Evolutionary conservation across 1,140 invertebrate species (phyloP).

Genomic region (Rhyzopertha dominica): DNA sequence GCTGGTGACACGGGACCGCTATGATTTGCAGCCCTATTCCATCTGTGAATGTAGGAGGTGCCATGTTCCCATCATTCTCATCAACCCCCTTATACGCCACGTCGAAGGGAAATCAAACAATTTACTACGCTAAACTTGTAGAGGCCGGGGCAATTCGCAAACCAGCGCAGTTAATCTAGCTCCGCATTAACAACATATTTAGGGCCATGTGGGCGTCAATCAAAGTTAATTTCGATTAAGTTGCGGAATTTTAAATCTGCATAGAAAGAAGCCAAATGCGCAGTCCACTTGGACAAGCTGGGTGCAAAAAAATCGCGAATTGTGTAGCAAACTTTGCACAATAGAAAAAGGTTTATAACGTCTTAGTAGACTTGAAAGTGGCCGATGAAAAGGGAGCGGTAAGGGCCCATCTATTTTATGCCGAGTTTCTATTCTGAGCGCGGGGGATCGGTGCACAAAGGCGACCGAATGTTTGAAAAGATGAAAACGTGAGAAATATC

Average conservation of each 20-base stretch:
- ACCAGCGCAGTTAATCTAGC: too few relatives aligned
- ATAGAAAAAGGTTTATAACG: conserved; percentile 6
- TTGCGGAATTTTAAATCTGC: not conserved
- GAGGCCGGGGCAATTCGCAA: too few relatives aligned
- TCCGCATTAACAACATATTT: too few relatives aligned
- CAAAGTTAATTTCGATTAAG: conserved; percentile 10
- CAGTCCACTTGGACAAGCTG: conserved; percentile 3
- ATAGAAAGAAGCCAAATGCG: too few relatives aligned
- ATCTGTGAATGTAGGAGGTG: conserved; percentile 27
- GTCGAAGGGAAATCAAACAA: conserved; percentile 16
- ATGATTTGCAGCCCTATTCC: conserved; percentile 32
- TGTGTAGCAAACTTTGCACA: conserved; percentile 2
- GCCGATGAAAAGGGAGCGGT: too few relatives aligned
- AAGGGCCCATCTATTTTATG: not conserved
- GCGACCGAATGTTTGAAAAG: conserved; percentile 27
- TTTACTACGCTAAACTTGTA: too few relatives aligned
- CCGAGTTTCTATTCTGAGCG: not conserved
- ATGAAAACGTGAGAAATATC: conserved; percentile 30
- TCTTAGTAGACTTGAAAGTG: too few relatives aligned
- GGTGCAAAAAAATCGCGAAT: not conserved
- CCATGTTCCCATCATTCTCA: conserved; percentile 26
- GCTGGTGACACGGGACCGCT: conserved; percentile 24
- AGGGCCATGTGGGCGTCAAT: conserved; percentile 13
- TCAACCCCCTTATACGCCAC: conserved; percentile 23
- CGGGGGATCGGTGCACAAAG: conserved; percentile 18